These are phyloP conservation scores for Drosophila sechellia DNA, from an alignment of 1,140 invertebrate genomes.

Conservation along the genomic window DNA sequence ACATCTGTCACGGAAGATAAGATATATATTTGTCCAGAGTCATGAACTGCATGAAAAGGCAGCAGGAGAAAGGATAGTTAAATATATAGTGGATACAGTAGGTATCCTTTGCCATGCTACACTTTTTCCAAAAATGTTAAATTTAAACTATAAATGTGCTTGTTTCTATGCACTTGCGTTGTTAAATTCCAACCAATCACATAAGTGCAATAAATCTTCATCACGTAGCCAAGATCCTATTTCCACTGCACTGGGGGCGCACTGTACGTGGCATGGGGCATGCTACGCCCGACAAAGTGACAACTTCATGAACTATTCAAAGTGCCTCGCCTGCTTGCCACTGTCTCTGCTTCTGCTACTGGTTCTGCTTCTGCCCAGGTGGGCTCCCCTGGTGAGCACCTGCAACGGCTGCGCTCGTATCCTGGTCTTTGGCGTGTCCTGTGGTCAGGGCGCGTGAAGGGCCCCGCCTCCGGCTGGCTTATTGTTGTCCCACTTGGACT, in stretches of 20 bases:
- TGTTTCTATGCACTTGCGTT: too few relatives aligned
- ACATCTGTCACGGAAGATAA: slow-evolving; percentile 9
- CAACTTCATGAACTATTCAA: slow-evolving; percentile 80
- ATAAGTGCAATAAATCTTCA: background rate
- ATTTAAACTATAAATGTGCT: too few relatives aligned
- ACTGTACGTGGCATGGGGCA: slow-evolving; percentile 31
- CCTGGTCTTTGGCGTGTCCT: slow-evolving; percentile 50
- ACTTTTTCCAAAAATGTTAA: too few relatives aligned
- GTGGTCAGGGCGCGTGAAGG: slow-evolving; percentile 57
- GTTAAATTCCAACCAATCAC: background rate
- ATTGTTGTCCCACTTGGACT: slow-evolving; percentile 13
- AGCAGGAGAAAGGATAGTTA: background rate
- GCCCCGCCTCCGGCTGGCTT: slow-evolving; percentile 31
- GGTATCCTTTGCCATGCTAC: too few relatives aligned
- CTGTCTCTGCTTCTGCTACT: background rate
- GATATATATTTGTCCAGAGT: background rate
- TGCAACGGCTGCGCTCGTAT: background rate
- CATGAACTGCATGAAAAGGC: too few relatives aligned
- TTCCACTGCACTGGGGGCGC: background rate
- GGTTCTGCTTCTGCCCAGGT: slow-evolving; percentile 2
- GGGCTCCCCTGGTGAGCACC: slow-evolving; percentile 12
- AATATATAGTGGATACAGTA: slow-evolving; percentile 28
- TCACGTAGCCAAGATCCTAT: background rate
- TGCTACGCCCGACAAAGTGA: slow-evolving; percentile 58
- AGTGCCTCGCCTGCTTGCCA: slow-evolving; percentile 22